These are phyloP conservation scores for Pecten maximus DNA, from an alignment of 2,888 invertebrate genomes.

Conservation along the genomic window DNA sequence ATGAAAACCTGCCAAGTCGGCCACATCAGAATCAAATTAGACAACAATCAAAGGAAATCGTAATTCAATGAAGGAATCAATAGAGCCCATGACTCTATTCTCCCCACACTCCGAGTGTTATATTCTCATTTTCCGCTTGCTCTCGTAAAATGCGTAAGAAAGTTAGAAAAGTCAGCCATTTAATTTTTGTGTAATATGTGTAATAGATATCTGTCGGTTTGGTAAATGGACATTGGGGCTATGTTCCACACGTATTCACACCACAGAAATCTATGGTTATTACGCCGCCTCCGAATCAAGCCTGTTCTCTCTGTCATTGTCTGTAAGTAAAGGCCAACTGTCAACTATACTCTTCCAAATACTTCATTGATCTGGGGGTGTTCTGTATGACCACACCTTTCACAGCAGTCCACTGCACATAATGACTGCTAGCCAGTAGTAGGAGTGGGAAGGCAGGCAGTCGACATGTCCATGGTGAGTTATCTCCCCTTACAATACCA, in stretches of 20 bases:
- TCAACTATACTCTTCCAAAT: background rate
- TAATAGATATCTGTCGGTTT: background rate
- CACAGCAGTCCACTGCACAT: background rate
- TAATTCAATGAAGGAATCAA: slow-evolving; percentile 57
- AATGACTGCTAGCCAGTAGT: background rate
- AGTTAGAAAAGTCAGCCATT: slow-evolving; percentile 29
- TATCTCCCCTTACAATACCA: background rate
- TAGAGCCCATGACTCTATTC: slow-evolving; percentile 39
- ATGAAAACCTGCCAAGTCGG: slow-evolving; percentile 53
- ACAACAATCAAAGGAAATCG: slow-evolving; percentile 55
- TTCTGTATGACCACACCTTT: background rate
- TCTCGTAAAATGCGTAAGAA: slow-evolving; percentile 23
- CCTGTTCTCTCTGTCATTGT: background rate
- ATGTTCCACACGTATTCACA: background rate
- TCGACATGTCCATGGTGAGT: background rate
- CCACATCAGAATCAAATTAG: slow-evolving; percentile 56
- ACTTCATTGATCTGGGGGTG: background rate
- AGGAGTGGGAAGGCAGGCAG: background rate
- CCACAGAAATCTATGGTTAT: slow-evolving; percentile 10
- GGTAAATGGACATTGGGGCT: slow-evolving; percentile 23
- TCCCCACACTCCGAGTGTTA: slow-evolving; percentile 42
- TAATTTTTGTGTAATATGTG: slow-evolving; percentile 17
- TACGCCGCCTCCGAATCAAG: background rate
- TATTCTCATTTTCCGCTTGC: slow-evolving; percentile 43
- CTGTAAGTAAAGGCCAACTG: background rate